Percentiles rank a stretch among this genome's conserved stretches.
phyloP scores from a whole-genome alignment of 2,113 vertebrate species.

The Gobio gobio region DNA sequence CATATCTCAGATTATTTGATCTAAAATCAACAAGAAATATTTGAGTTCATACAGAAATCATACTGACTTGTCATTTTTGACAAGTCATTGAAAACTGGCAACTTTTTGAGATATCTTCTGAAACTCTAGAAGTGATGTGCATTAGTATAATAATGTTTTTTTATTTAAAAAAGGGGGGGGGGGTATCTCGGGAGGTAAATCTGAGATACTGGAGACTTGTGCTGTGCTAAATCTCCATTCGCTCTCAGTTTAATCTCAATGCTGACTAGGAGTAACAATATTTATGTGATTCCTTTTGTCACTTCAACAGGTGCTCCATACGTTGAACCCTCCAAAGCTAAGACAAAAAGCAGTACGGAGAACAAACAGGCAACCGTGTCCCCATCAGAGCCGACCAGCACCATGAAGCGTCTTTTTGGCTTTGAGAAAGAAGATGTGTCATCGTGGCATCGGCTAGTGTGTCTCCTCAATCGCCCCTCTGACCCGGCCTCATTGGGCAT shows the following conservation, averaged over 20 bases:
- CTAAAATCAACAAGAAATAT: not conserved
- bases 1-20: not conserved
- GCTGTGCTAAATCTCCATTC: not conserved
- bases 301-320: constrained; percentile 58
- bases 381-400: constrained; percentile 22
- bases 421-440: constrained; percentile 81
- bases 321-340: constrained; percentile 30
- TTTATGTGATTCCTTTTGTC: not conserved
- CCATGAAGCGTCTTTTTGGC: constrained; percentile 81
- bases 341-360: constrained; percentile 54
- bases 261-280: not conserved
- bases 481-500: constrained; percentile 86
- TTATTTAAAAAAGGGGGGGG: too few relatives aligned
- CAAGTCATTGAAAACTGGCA: not conserved
- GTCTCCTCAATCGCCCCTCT: constrained; percentile 83
- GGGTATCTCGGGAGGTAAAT: not conserved
- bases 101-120: not conserved
- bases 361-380: constrained; percentile 29
- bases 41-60: not conserved
- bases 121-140: not conserved
- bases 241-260: not conserved
- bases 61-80: not conserved
- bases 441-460: constrained; percentile 81
- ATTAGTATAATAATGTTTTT: not conserved
- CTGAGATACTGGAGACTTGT: not conserved